Evolutionary conservation across 2,113 vertebrate species (phyloP), one percentile per base, ranked within the genome.

Genomic region (Cranoglanis bouderius): DNA sequence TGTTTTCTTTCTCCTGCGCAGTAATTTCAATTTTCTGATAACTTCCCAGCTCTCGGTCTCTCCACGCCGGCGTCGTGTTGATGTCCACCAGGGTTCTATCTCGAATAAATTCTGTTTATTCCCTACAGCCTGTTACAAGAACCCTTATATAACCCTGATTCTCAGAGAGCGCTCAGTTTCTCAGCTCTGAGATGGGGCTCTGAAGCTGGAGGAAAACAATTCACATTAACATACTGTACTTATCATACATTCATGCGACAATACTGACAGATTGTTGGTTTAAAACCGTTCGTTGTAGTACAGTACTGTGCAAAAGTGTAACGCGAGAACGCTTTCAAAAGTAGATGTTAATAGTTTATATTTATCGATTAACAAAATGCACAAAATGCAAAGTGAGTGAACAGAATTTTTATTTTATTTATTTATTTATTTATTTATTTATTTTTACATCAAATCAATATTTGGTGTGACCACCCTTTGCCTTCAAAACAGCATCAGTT

Each of bases 11-110:
- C 77, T 81, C 77, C 46, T 32, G 77, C 49, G 6, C 49, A 81
- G 49, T 9, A 81, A 81, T 81, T 81, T 81, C 77, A 81, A 81
- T 81, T 81, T 81, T 81, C 77, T 53, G 21, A 32, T 55, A 53
- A 81, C 49, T 53, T 81, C 77, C 46, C 49, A 32, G 77, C 77
- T 81, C 40, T 77, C 74, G 2, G 21, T 77, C 5, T 51, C 77
- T 53, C 49, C 49, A 81, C 49, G 29, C 40, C 26, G 16, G 49
- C 14, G 6, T 53, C 6, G 49, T 81, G 77, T 53, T 35, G 77
- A 51, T 53, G 77, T 53, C 49, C 77, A 81, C 77, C 49, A 53
- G n/a, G 77, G 29, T 81, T n/a, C 6, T 16, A 13, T 53, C 49
- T 81, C 5, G 16, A 53, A 81, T 81, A 51, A 81, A 81, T 81